Evolutionary conservation across 2,888 invertebrate species (phyloP).

Genomic region (Phyto melanocephala): DNA sequence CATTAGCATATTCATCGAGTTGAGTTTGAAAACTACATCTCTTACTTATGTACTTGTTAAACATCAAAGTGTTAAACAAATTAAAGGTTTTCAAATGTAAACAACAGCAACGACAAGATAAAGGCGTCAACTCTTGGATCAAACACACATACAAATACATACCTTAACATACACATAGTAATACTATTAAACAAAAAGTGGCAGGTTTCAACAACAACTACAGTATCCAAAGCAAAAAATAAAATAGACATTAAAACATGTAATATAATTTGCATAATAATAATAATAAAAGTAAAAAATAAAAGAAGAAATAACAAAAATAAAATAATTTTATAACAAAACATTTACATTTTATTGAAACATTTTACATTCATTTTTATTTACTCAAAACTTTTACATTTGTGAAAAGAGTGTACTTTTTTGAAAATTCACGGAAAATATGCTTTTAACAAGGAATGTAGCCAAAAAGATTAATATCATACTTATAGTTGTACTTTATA

Average conservation of each 20-base stretch:
- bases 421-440: too few relatives aligned
- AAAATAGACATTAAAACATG: conserved; percentile 20
- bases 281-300: too few relatives aligned
- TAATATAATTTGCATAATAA: conserved; percentile 26
- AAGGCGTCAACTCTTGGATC: conserved; percentile 29
- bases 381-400: too few relatives aligned
- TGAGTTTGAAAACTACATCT: conserved; percentile 17
- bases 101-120: conserved; percentile 43
- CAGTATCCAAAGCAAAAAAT: background rate
- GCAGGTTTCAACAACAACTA: background rate
- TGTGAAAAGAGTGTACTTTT: too few relatives aligned
- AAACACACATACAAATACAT: background rate
- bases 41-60: conserved; percentile 26
- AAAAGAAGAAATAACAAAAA: too few relatives aligned
- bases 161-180: background rate
- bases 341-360: too few relatives aligned
- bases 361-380: too few relatives aligned
- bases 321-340: too few relatives aligned
- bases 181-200: background rate
- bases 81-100: conserved; percentile 38
- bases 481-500: too few relatives aligned
- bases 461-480: too few relatives aligned
- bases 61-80: conserved; percentile 60
- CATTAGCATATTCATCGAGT: conserved; percentile 17
- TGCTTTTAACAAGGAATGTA: too few relatives aligned